phyloP scores from a whole-genome alignment of 2,888 invertebrate genomes.

The Tineola bisselliella region DNA sequence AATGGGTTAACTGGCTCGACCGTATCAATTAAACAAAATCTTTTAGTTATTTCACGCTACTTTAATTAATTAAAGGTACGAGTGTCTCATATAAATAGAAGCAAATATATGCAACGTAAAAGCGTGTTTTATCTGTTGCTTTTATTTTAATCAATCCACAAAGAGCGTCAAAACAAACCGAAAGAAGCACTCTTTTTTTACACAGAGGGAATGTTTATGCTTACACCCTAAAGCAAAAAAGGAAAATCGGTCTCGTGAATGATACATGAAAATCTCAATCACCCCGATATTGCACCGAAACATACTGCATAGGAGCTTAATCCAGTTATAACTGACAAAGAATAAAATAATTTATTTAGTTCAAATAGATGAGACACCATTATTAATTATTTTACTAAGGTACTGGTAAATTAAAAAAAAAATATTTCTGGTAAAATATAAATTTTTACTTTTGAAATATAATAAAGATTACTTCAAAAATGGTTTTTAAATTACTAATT shows the following conservation, averaged over 20 bases:
- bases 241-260: slow-evolving; percentile 41
- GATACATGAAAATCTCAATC: slow-evolving; percentile 64
- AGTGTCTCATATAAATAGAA: too few species aligned
- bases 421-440: too few species aligned
- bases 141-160: background rate
- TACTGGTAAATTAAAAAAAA: too few species aligned
- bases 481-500: too few species aligned
- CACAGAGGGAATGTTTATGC: slow-evolving; percentile 10
- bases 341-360: slow-evolving; percentile 21
- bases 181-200: background rate
- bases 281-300: slow-evolving; percentile 56
- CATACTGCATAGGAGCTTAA: slow-evolving; percentile 47
- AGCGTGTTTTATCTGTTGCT: background rate
- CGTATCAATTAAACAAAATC: background rate
- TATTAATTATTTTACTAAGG: too few species aligned
- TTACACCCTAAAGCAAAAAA: slow-evolving; percentile 11
- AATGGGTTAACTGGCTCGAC: background rate
- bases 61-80: too few species aligned
- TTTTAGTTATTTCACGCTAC: too few species aligned
- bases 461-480: too few species aligned
- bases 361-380: background rate
- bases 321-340: slow-evolving; percentile 54
- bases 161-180: background rate
- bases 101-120: background rate
- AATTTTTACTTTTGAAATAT: too few species aligned